A percentile compares a stretch with the other conserved stretches of the same genome.
These are phyloP conservation scores for Tetramorium parvispinum DNA, from an alignment of 1,140 invertebrate species.

Conservation along the genomic window DNA sequence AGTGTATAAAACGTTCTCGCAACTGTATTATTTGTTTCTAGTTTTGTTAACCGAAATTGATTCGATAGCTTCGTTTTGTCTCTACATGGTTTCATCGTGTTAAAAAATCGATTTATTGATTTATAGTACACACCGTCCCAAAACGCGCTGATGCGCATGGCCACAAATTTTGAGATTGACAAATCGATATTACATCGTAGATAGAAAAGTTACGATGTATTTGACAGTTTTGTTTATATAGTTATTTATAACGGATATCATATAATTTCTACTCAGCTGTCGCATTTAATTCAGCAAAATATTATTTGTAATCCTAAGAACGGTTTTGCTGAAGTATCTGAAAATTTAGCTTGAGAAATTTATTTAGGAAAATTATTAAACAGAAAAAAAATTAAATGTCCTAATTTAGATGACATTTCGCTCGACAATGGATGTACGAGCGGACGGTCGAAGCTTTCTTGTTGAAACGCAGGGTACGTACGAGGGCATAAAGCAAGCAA, in stretches of 20 bases:
- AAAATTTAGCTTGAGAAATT: neutral
- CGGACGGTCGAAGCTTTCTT: slow-evolving; percentile 23
- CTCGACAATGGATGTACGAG: neutral
- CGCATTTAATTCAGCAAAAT: neutral
- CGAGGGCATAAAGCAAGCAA: slow-evolving; percentile 50
- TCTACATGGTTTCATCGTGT: slow-evolving; percentile 28
- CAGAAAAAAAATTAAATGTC: slow-evolving; percentile 1
- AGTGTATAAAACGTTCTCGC: neutral
- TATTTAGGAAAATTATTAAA: neutral
- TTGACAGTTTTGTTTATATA: neutral
- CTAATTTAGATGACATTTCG: slow-evolving; percentile 8
- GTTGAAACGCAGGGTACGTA: slow-evolving; percentile 58
- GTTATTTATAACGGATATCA: neutral
- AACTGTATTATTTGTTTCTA: slow-evolving; percentile 19
- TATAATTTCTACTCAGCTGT: neutral
- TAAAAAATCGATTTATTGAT: slow-evolving; percentile 55
- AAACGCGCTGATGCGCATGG: slow-evolving; percentile 30
- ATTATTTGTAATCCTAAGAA: too few species aligned
- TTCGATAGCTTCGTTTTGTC: slow-evolving; percentile 23
- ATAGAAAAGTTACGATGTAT: neutral
- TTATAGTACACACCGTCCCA: slow-evolving; percentile 23
- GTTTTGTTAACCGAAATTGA: slow-evolving; percentile 36
- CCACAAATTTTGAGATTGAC: slow-evolving; percentile 39
- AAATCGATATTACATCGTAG: slow-evolving; percentile 8
- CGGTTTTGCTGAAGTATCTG: too few species aligned